Evolutionary conservation across 2,797 vertebrate species (phyloP), one percentile per base, ranked within the genome.

Genomic region (Semotilus atromaculatus): DNA sequence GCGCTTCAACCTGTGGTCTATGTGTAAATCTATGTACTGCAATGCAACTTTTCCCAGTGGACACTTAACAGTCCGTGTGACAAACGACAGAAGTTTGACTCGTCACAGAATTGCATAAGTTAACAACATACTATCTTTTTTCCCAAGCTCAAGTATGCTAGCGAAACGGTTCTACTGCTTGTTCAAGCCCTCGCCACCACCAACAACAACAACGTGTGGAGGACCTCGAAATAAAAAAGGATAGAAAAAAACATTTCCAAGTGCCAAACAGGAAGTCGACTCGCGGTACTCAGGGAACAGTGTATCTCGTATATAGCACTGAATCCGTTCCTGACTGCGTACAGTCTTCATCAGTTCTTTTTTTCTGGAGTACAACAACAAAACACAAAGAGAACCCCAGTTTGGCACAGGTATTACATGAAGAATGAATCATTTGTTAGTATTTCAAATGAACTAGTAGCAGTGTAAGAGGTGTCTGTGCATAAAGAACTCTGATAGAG

Each of bases 331-430:
- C 78, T 40, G 81, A 73, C 48, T 48, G 86, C 31, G 31, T 38
- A 77, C 70, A 36, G 80, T 67, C 75, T 79, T 58, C 62, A 84
- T 26, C 31, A 68, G 70, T 40, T 83, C 53, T 74, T 68, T 53
- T 36, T 34, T 78, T 80, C 36, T 80, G 73, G 72, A 86, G 45
- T 21, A 86, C 58, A 74, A 38, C 29, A 18, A 66, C 36, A 23
- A 68, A 85, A 60, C 48, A 71, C 82, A 80, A 67, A 62, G 40
- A 23, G 38, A 67, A 43, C 36, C 64, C 89, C 88, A 76, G 92
- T 93, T 93, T 93, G 92, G 94, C 93, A 94, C 93, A 91, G 90
- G 90, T 86, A 82, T 90, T 77, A 89, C 80, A 73, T 85, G 87
- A 77, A 90, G 91, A 83, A 86, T 70, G 89, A 91, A 90, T 91